Evolutionary conservation across 2,113 vertebrate species (phyloP).

Genomic region (Manacus vitellinus): DNA sequence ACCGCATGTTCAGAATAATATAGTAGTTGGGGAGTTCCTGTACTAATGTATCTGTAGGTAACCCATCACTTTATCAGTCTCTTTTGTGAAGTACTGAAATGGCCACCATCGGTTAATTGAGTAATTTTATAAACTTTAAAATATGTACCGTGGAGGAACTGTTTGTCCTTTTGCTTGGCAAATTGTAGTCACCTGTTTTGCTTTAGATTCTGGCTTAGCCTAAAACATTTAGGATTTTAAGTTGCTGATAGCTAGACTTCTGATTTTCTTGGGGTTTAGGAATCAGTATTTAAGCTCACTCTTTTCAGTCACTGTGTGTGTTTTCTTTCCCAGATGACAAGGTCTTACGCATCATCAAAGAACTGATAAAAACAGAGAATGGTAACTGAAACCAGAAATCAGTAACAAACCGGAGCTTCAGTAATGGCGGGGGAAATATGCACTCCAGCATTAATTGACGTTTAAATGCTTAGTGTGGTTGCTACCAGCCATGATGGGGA

Average conservation of each 20-base stretch:
- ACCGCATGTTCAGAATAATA: background rate
- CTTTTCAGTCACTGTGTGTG: background rate
- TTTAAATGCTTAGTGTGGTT: background rate
- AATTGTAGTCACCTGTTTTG: background rate
- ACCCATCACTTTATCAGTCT: background rate
- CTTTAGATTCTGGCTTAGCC: background rate
- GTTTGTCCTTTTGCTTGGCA: background rate
- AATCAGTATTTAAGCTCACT: background rate
- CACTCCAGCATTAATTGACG: background rate
- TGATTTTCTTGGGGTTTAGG: background rate
- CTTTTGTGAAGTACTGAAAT: background rate
- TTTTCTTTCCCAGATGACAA: constrained; percentile 82
- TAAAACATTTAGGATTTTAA: background rate
- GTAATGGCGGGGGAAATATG: background rate
- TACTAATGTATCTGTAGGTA: background rate
- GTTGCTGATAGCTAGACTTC: background rate
- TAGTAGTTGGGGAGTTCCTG: background rate
- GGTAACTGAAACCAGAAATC: constrained; percentile 31
- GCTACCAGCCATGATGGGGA: background rate
- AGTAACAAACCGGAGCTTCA: background rate
- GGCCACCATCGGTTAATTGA: background rate
- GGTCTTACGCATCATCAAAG: constrained; percentile 89
- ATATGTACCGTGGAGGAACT: fast-evolving
- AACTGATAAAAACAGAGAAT: constrained; percentile 89
- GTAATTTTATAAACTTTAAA: background rate